A percentile compares a stretch with the other conserved stretches of the same genome.
Conservation (phyloP, 2,888 invertebrate species). For the Galerucella pusilla region DNA sequence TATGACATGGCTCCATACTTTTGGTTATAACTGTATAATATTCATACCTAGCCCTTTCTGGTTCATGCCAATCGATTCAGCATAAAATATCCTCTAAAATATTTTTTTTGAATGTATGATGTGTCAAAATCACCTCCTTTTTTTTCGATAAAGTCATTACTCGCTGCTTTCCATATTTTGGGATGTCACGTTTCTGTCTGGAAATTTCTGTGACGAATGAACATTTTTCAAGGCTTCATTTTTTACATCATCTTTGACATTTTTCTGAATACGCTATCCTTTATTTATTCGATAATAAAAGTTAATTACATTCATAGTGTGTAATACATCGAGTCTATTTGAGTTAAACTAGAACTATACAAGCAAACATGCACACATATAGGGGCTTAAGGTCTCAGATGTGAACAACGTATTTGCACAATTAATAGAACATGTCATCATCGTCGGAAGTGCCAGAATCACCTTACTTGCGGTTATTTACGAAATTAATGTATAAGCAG, state of each 20-base stretch:
- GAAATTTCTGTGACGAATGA: no score
- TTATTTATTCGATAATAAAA: neutral
- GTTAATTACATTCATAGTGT: neutral
- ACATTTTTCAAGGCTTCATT: no score
- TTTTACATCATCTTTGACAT: neutral
- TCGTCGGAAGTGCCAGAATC: slow-evolving; percentile 20
- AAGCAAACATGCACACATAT: slow-evolving; percentile 30
- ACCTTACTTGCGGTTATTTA: slow-evolving; percentile 7
- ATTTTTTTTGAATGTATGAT: no score
- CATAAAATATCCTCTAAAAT: no score
- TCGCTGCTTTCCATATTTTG: no score
- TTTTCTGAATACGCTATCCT: neutral
- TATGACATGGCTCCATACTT: no score
- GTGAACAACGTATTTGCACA: slow-evolving; percentile 34
- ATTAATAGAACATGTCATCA: slow-evolving; percentile 25
- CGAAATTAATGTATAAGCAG: slow-evolving; percentile 22
- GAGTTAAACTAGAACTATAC: slow-evolving; percentile 17
- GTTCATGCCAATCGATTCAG: no score
- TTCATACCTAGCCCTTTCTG: no score
- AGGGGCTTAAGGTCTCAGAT: slow-evolving; percentile 33
- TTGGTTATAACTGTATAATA: no score
- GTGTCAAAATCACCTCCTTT: no score
- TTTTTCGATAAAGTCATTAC: no score
- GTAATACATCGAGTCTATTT: neutral
- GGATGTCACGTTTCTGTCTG: no score